Percentiles rank a stretch among this genome's conserved stretches.
phyloP scores from a whole-genome alignment of 2,113 vertebrate genomes.

The Psittacula cyanocephala region DNA sequence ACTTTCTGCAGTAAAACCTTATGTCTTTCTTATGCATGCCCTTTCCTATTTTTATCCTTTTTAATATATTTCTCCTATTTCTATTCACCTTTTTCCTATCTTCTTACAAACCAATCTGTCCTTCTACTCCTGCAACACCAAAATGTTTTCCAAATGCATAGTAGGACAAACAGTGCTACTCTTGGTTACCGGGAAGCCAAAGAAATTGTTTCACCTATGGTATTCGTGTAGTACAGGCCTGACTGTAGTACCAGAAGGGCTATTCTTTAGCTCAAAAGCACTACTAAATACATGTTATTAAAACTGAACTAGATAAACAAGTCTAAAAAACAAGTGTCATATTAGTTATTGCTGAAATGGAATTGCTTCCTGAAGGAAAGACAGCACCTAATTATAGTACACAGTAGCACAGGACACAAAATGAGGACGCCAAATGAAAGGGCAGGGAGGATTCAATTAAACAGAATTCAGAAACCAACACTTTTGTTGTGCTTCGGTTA shows the following conservation, averaged over 20 bases:
- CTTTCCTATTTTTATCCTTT: background rate
- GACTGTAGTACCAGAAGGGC: background rate
- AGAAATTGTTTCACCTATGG: background rate
- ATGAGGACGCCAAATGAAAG: slow-evolving; percentile 22
- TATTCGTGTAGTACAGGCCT: background rate
- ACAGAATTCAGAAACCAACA: background rate
- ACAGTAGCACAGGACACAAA: background rate
- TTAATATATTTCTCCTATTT: background rate
- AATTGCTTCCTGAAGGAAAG: background rate
- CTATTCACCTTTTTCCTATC: background rate
- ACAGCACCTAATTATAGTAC: background rate
- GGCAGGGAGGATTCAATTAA: background rate
- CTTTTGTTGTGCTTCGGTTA: background rate
- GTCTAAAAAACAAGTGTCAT: background rate
- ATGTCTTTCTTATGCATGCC: background rate
- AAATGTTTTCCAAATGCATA: background rate
- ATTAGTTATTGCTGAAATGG: background rate
- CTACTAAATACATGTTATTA: background rate
- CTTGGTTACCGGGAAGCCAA: background rate
- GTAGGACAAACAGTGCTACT: background rate
- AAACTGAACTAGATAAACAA: background rate
- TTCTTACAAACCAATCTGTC: background rate
- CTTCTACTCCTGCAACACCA: background rate
- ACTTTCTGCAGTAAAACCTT: background rate
- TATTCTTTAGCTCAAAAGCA: background rate